Conservation (phyloP, 2,113 vertebrate species). For the Protobothrops mucrosquamatus region DNA sequence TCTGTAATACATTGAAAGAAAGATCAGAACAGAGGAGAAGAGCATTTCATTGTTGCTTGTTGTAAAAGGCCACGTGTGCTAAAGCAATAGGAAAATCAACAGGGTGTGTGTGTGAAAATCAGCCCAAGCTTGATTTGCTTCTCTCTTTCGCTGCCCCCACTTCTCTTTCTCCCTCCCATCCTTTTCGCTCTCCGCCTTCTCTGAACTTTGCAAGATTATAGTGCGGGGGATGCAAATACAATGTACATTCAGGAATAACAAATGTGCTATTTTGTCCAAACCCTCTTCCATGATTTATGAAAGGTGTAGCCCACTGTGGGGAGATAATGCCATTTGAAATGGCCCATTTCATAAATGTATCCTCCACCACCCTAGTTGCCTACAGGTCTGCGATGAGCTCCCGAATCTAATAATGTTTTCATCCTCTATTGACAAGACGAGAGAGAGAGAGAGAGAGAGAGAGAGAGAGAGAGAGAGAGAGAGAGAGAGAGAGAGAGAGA, state of each 20-base stretch:
- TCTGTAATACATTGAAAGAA: background rate
- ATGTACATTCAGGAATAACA: conserved; percentile 67
- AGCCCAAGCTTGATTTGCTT: background rate
- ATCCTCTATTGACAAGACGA: conserved; percentile 76
- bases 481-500: too few species aligned
- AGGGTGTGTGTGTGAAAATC: background rate
- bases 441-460: conserved; percentile 42
- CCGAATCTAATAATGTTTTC: conserved; percentile 83
- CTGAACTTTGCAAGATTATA: conserved; percentile 16
- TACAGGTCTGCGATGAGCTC: conserved; percentile 70
- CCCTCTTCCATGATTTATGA: conserved; percentile 81
- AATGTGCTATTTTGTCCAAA: conserved; percentile 70
- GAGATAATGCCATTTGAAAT: conserved; percentile 89
- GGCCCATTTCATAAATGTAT: conserved; percentile 91
- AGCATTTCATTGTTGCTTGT: conserved; percentile 5
- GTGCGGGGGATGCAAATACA: conserved; percentile 60
- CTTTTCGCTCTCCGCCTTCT: background rate
- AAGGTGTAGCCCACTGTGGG: conserved; percentile 82
- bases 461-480: background rate
- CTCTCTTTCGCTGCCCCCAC: background rate
- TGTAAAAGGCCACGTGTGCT: background rate
- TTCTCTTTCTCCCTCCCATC: background rate
- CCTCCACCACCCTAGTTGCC: conserved; percentile 68
- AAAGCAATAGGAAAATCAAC: background rate
- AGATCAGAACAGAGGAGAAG: conserved; percentile 2